Evolutionary conservation across 30 jellyfish, hydroid and myxozoan species (phyloP).

Genomic region (Haliclystus octoradiatus): DNA sequence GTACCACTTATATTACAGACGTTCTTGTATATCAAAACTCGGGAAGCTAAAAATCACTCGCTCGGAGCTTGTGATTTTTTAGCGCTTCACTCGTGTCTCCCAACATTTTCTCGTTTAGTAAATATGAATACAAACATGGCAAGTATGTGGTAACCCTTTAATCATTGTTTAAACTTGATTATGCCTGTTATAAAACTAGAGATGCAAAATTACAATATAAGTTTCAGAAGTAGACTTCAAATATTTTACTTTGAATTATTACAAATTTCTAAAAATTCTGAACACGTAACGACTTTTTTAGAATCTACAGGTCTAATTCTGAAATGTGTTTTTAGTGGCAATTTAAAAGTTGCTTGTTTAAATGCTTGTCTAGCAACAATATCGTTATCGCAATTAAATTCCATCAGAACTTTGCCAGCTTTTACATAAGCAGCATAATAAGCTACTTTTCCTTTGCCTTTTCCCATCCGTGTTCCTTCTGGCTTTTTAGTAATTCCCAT

Average conservation of each 20-base stretch:
- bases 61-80: no score
- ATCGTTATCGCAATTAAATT: constrained; percentile 77
- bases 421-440: constrained; percentile 71
- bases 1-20: no score
- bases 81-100: no score
- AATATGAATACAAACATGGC: no score
- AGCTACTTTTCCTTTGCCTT: constrained; percentile 89
- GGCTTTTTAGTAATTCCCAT: constrained; percentile 76
- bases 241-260: neutral
- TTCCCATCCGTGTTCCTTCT: constrained; percentile 92
- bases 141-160: no score
- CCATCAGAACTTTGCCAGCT: constrained; percentile 76
- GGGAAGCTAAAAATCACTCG: no score
- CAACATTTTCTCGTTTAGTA: no score
- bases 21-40: no score
- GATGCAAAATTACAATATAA: no score
- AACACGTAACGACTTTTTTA: constrained; percentile 15
- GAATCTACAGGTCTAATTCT: constrained; percentile 65
- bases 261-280: constrained; percentile 17
- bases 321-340: constrained; percentile 60
- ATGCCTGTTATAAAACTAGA: no score
- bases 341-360: constrained; percentile 69
- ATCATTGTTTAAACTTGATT: no score
- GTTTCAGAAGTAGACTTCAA: no score
- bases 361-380: constrained; percentile 73